Percentiles rank a stretch among this genome's conserved stretches.
phyloP scores from a whole-genome alignment of 1,140 invertebrate genomes.

The Belonocnema kinseyi region DNA sequence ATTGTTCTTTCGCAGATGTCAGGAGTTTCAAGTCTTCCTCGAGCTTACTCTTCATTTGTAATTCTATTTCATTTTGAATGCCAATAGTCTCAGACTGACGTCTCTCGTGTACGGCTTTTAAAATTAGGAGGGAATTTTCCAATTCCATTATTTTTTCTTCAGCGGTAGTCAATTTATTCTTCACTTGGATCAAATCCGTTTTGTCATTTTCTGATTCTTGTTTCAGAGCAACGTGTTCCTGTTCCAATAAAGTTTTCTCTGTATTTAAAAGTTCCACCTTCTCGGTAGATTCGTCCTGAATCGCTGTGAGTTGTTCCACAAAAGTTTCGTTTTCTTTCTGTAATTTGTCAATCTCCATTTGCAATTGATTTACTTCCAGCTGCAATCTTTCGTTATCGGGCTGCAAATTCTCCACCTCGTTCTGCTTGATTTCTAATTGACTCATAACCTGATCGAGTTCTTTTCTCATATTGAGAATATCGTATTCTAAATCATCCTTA shows the following conservation, averaged over 20 bases:
- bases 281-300: constrained; percentile 62
- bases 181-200: constrained; percentile 72
- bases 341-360: constrained; percentile 59
- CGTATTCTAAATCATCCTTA: constrained; percentile 64
- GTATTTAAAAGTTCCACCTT: constrained; percentile 71
- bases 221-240: constrained; percentile 68
- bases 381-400: background rate
- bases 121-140: constrained; percentile 65
- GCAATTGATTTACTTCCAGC: constrained; percentile 13
- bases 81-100: constrained; percentile 46
- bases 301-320: constrained; percentile 58
- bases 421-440: constrained; percentile 43
- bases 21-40: constrained; percentile 34
- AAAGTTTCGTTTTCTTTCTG: constrained; percentile 59
- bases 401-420: constrained; percentile 45
- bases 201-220: constrained; percentile 35
- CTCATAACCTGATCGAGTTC: constrained; percentile 59
- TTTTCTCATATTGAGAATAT: constrained; percentile 62
- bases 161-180: constrained; percentile 67
- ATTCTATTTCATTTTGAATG: constrained; percentile 36
- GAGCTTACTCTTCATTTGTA: constrained; percentile 8
- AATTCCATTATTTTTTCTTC: constrained; percentile 71
- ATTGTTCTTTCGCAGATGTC: constrained; percentile 30
- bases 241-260: constrained; percentile 70
- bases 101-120: constrained; percentile 69